Evolutionary conservation across 2,797 vertebrate species (phyloP), one percentile per base, ranked within the genome.

Genomic region (Schizothorax lantsangensis): DNA sequence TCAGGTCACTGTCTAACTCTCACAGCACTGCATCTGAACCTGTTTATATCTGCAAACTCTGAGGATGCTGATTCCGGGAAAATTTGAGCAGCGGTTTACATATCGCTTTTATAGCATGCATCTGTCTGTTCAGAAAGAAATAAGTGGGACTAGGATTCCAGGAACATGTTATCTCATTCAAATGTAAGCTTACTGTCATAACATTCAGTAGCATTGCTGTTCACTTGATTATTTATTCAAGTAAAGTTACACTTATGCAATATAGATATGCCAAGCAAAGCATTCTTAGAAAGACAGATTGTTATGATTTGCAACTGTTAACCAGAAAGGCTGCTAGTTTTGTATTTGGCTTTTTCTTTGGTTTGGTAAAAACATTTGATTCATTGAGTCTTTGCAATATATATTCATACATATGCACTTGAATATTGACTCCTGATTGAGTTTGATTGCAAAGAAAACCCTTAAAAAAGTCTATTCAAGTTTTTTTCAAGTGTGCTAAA

Each of bases 11-110:
- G 77, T 45, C 49, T 78, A 43, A n/a, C 38, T 33, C 49, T 45
- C 40, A 33, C 6, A 23, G 40, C 40, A 47, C 40, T 66, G 17
- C 77, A 47, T 47, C 40, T 80, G 40, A 47, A 47, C 38, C 38
- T 5, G 64, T 69, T 36, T 43, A 68, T 52, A 75, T 86, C 86
- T 84, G 52, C 64, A 54, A 19, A 14, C 62, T 72, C 62, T 57
- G 23, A 74, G 69, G 43, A 69, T 38, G 26, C n/a, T 45, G 52
- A 49, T 84, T 84, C 77, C 74, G 66, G 52, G 57, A 52, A 80
- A 69, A 54, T 68, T 8, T 21, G 9, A 40, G 59, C 57, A 66
- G 12, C 15, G n/a, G 26, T 64, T n/a, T 15, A 47, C 19, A 0
- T 69, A 79, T 62, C 36, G 6, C 54, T 59, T 59, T 47, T 47